These are phyloP conservation scores for Atlantisia rogersi DNA, from an alignment of 2,113 vertebrate species.

Conservation along the genomic window DNA sequence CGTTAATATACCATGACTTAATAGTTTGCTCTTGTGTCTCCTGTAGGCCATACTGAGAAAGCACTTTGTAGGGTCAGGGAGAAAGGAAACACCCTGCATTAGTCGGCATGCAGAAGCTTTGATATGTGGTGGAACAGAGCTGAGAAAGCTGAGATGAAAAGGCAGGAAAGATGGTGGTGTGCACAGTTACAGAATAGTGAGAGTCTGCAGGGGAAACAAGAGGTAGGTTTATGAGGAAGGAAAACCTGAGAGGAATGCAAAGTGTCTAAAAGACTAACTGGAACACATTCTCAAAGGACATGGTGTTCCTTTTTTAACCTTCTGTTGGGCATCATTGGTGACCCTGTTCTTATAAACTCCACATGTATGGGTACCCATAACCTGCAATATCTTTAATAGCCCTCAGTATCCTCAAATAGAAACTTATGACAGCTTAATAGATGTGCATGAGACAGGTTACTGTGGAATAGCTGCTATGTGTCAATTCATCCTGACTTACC, in stretches of 20 bases:
- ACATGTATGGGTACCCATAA: not conserved
- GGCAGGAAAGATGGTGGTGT: not conserved
- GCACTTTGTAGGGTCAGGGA: not conserved
- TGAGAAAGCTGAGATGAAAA: not conserved
- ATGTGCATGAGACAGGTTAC: not conserved
- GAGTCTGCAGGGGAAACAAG: not conserved
- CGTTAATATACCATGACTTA: not conserved
- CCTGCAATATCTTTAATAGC: not conserved
- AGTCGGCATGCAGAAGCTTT: not conserved
- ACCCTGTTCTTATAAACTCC: not conserved
- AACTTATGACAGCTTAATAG: not conserved
- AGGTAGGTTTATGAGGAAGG: not conserved
- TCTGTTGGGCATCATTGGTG: not conserved
- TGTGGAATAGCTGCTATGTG: not conserved
- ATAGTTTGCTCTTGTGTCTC: not conserved
- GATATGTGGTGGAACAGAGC: not conserved
- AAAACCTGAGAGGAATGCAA: not conserved
- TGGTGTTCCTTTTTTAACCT: not conserved
- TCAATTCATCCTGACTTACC: not conserved
- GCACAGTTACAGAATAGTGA: not conserved
- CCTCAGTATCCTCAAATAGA: not conserved
- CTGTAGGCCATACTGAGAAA: not conserved
- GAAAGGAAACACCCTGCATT: not conserved
- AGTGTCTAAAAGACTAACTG: not conserved
- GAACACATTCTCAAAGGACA: not conserved